phyloP scores from a whole-genome alignment of 2,888 invertebrate species.

The Pollenia labialis region DNA sequence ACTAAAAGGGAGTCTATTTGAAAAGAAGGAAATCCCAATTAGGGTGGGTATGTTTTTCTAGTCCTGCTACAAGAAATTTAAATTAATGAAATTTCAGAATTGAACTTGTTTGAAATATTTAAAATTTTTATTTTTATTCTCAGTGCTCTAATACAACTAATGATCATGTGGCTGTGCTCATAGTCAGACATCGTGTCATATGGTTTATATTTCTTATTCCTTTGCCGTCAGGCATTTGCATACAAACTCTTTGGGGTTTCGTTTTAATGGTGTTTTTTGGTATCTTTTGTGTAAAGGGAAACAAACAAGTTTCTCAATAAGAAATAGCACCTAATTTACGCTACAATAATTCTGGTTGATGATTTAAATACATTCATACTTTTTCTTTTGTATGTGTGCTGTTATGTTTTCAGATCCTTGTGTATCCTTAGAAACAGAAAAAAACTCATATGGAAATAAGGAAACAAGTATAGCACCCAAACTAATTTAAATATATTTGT shows the following conservation, averaged over 20 bases:
- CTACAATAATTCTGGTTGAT: slow-evolving; percentile 61
- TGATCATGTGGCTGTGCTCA: slow-evolving; percentile 22
- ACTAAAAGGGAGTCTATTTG: neutral
- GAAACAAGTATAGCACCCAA: slow-evolving; percentile 71
- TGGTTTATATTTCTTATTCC: slow-evolving; percentile 35
- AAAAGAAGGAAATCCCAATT: slow-evolving; percentile 25
- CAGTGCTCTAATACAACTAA: slow-evolving; percentile 36
- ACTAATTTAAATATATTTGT: slow-evolving; percentile 76
- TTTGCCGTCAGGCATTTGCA: slow-evolving; percentile 63
- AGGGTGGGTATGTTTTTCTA: slow-evolving; percentile 26
- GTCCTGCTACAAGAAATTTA: slow-evolving; percentile 23
- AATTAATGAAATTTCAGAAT: slow-evolving; percentile 20
- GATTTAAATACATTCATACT: slow-evolving; percentile 21
- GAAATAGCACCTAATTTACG: slow-evolving; percentile 69
- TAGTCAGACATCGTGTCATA: slow-evolving; percentile 50
- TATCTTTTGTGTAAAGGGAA: slow-evolving; percentile 25
- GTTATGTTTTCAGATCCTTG: slow-evolving; percentile 43
- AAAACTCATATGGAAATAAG: slow-evolving; percentile 57
- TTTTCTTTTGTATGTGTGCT: neutral
- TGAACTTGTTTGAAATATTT: slow-evolving; percentile 60
- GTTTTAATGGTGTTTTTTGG: slow-evolving; percentile 38
- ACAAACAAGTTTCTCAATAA: slow-evolving; percentile 63
- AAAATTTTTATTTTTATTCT: slow-evolving; percentile 4
- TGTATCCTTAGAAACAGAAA: slow-evolving; percentile 36
- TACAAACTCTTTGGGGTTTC: slow-evolving; percentile 66